Evolutionary conservation across 2,888 invertebrate genomes (phyloP).

Genomic region (Bugula neritina): DNA sequence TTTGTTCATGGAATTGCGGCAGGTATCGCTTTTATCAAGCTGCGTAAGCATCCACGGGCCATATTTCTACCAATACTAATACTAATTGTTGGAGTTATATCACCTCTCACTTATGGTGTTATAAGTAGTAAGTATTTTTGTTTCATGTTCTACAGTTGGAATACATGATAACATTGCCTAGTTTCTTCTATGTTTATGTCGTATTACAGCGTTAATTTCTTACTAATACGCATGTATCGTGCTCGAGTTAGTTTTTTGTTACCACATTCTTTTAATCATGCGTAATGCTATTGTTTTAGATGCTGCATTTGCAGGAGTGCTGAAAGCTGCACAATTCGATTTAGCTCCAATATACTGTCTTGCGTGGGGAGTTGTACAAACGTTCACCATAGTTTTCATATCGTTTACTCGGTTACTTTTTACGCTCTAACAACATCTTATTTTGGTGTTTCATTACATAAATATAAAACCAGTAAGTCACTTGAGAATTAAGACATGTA

Average conservation of each 20-base stretch:
- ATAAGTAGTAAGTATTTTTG: conserved; percentile 43
- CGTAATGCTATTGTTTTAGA: too few relatives aligned
- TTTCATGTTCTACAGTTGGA: neutral
- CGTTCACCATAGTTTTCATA: conserved; percentile 77
- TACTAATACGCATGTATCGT: too few relatives aligned
- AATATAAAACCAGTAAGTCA: too few relatives aligned
- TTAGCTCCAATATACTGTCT: conserved; percentile 88
- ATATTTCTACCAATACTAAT: conserved; percentile 83
- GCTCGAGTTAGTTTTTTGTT: too few relatives aligned
- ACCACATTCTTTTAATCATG: neutral
- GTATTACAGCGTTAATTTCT: too few relatives aligned
- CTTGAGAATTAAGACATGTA: too few relatives aligned
- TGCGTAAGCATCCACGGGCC: conserved; percentile 87
- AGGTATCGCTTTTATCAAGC: conserved; percentile 79
- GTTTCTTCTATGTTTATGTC: conserved; percentile 6
- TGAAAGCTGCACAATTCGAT: conserved; percentile 77
- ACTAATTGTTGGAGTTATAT: conserved; percentile 76
- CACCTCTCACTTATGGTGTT: conserved; percentile 77
- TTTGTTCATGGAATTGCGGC: conserved; percentile 84
- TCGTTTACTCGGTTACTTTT: conserved; percentile 89
- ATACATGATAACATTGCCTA: too few relatives aligned
- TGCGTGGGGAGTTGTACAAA: conserved; percentile 90
- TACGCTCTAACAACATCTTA: conserved; percentile 64
- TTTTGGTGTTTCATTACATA: too few relatives aligned
- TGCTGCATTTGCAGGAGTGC: conserved; percentile 88